These are phyloP conservation scores for Hydractinia echinata DNA, from an alignment of 30 jellyfish, hydroid and myxozoan species.

Conservation along the genomic window DNA sequence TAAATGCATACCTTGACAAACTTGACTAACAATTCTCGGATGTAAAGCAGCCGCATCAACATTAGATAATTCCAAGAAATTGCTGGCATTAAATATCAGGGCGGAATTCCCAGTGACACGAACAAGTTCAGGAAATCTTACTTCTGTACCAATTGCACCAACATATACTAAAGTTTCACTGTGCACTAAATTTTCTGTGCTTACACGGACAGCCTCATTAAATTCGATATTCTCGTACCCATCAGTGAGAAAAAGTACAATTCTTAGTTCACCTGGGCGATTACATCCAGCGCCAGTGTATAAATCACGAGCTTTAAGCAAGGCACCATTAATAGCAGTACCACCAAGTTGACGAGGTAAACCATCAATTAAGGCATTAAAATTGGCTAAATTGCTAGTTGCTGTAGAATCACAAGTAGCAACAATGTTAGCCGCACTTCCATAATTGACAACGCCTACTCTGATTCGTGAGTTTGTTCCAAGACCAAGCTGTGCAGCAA, in stretches of 20 bases:
- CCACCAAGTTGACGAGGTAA: slow-evolving; percentile 17
- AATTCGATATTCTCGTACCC: slow-evolving; percentile 2
- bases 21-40: background rate
- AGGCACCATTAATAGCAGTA: slow-evolving; percentile 13
- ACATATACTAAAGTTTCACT: slow-evolving; percentile 11
- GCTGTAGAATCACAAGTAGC: background rate
- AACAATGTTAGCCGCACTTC: background rate
- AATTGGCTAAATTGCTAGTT: background rate
- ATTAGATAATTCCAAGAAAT: background rate
- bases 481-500: background rate
- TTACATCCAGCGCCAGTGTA: background rate
- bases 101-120: background rate
- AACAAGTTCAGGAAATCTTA: background rate
- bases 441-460: slow-evolving; percentile 18
- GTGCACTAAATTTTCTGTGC: slow-evolving; percentile 1
- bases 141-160: slow-evolving; percentile 23
- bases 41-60: background rate
- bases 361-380: background rate
- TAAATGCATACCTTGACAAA: background rate
- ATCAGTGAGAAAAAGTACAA: slow-evolving; percentile 18
- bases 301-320: background rate
- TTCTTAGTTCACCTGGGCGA: background rate
- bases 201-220: background rate
- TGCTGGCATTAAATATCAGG: background rate
- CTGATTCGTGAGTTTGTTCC: slow-evolving; percentile 3